A percentile compares a stretch with the other conserved stretches of the same genome.
These are phyloP conservation scores for Otus sunia DNA, from an alignment of 2,113 vertebrate species.

Conservation along the genomic window DNA sequence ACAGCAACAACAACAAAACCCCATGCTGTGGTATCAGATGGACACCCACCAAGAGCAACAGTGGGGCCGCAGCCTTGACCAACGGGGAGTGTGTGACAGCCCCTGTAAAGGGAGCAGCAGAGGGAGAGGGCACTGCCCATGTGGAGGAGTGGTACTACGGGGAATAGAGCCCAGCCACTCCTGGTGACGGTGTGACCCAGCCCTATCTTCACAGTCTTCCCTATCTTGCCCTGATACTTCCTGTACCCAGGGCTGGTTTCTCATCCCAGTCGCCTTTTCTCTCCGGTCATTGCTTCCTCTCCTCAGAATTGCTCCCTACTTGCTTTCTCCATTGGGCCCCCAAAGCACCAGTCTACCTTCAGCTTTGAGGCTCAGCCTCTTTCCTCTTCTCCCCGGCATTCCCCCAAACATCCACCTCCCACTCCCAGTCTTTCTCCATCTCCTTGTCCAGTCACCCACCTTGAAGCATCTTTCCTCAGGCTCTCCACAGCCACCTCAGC, in stretches of 20 bases:
- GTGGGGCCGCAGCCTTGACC: not conserved
- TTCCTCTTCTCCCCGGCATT: not conserved
- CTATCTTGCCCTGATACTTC: fast-evolving
- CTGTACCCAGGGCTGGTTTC: not conserved
- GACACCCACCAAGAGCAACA: not conserved
- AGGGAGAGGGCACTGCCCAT: not conserved
- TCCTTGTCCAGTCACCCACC: not conserved
- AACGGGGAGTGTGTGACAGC: not conserved
- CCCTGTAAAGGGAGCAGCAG: not conserved
- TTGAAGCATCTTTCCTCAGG: not conserved
- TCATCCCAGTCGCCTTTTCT: not conserved
- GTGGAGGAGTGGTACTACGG: not conserved
- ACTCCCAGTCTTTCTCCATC: not conserved
- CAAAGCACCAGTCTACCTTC: not conserved
- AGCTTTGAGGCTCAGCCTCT: not conserved
- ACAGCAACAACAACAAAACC: not conserved
- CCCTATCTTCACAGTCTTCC: not conserved
- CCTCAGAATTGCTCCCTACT: not conserved
- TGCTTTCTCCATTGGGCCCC: not conserved
- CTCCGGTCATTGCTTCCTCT: not conserved
- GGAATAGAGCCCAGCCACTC: not conserved
- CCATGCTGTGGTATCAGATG: fast-evolving
- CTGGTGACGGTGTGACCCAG: not conserved
- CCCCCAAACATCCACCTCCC: not conserved
- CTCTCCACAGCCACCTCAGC: not conserved